Conservation (phyloP, 2,113 vertebrate genomes). For the Casuarius casuarius region DNA sequence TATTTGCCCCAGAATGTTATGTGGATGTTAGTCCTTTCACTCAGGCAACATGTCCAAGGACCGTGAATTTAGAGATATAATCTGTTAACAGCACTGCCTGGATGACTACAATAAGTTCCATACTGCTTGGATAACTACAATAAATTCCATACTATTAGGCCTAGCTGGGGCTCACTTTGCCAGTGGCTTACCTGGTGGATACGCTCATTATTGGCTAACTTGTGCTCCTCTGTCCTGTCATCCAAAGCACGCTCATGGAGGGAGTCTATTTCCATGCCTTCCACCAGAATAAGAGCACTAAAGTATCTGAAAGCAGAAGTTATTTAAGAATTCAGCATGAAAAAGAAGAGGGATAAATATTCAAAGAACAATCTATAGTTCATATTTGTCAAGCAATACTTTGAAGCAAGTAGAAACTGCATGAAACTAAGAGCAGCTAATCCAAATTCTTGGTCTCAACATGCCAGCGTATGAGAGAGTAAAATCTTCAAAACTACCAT, state of each 20-base stretch:
- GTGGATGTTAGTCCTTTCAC: neutral
- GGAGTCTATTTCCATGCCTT: conserved; percentile 97
- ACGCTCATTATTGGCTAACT: conserved; percentile 81
- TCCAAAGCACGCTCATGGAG: conserved; percentile 93
- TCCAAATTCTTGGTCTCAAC: neutral
- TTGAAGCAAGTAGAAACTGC: neutral
- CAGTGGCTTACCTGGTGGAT: conserved; percentile 84
- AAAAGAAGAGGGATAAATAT: neutral
- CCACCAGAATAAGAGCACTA: conserved; percentile 92
- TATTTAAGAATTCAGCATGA: neutral
- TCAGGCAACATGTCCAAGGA: neutral
- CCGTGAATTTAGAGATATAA: neutral
- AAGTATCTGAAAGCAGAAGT: conserved; percentile 84
- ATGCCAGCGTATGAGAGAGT: neutral
- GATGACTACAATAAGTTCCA: neutral
- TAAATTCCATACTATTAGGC: neutral
- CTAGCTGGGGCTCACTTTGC: neutral
- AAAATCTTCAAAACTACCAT: neutral
- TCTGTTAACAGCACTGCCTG: neutral
- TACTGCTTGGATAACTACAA: neutral
- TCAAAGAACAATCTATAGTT: neutral
- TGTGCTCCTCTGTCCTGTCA: conserved; percentile 89
- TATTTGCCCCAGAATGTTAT: neutral
- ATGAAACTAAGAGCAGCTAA: neutral
- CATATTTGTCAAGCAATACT: neutral